Conservation (phyloP, 64 coral and sea anemone genomes). For the Porites lutea region DNA sequence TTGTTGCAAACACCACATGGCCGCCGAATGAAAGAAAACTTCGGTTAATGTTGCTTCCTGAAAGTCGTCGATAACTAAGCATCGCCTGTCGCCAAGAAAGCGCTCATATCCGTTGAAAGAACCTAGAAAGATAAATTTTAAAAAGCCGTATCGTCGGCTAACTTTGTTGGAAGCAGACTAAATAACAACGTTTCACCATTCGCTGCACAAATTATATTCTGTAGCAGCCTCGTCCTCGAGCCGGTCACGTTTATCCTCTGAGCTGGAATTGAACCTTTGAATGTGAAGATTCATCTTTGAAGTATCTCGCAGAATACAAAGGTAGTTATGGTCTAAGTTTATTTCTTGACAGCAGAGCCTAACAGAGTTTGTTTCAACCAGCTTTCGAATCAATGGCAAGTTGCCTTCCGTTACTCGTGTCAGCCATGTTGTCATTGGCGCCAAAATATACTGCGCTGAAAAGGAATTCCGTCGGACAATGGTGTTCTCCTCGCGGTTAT, state of each 20-base stretch:
- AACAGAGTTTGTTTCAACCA: background rate
- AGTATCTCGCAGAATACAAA: slow-evolving; percentile 26
- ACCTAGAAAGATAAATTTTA: slow-evolving; percentile 13
- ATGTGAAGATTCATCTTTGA: slow-evolving; percentile 8
- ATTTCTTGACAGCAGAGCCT: background rate
- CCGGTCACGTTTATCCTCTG: slow-evolving; percentile 56
- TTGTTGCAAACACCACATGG: slow-evolving; percentile 86
- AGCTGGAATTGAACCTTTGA: slow-evolving; percentile 47
- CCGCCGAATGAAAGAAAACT: slow-evolving; percentile 69
- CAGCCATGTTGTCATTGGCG: slow-evolving; percentile 72
- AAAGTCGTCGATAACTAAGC: slow-evolving; percentile 4
- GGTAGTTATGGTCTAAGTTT: slow-evolving; percentile 56
- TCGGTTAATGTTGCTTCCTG: slow-evolving; percentile 45
- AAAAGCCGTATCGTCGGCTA: slow-evolving; percentile 7
- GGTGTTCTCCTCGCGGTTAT: background rate
- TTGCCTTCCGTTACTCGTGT: slow-evolving; percentile 30
- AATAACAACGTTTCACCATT: slow-evolving; percentile 70
- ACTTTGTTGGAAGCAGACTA: slow-evolving; percentile 43
- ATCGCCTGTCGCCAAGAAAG: slow-evolving; percentile 14
- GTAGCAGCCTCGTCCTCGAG: slow-evolving; percentile 73
- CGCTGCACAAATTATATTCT: slow-evolving; percentile 74
- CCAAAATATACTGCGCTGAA: slow-evolving; percentile 51
- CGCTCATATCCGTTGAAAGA: slow-evolving; percentile 6
- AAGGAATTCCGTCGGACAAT: background rate
- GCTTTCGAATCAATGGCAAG: background rate